A percentile compares a stretch with the other conserved stretches of the same genome.
phyloP scores from a whole-genome alignment of 2,888 invertebrate species.

The Druceiella hillmani region DNA sequence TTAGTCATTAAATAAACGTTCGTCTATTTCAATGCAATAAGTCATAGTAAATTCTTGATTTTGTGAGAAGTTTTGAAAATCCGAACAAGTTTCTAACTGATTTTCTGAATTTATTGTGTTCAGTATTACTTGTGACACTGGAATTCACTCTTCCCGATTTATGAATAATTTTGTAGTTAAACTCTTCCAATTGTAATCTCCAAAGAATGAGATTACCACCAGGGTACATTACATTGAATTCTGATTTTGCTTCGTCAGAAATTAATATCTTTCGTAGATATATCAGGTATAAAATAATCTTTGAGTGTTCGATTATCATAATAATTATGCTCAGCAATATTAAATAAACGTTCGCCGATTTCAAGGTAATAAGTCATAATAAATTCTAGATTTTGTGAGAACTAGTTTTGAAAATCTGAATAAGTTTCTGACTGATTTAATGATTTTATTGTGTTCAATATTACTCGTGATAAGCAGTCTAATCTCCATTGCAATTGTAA shows the following conservation, averaged over 20 bases:
- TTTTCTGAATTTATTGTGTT: not conserved
- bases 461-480: slow-evolving; percentile 16
- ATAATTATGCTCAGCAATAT: slow-evolving; percentile 4
- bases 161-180: slow-evolving; percentile 25
- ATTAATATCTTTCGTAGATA: slow-evolving; percentile 4
- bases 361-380: slow-evolving; percentile 2
- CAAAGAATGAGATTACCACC: slow-evolving; percentile 25
- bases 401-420: slow-evolving; percentile 4
- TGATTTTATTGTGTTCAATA: not conserved
- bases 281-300: slow-evolving; percentile 14
- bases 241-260: not conserved
- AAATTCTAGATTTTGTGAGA: not conserved
- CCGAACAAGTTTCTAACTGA: slow-evolving; percentile 1
- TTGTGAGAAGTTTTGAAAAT: slow-evolving; percentile 2
- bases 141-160: slow-evolving; percentile 24
- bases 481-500: slow-evolving; percentile 24
- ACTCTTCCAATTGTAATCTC: slow-evolving; percentile 27
- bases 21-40: slow-evolving; percentile 6
- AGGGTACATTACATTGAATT: too few species aligned
- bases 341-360: slow-evolving; percentile 4
- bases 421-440: slow-evolving; percentile 1
- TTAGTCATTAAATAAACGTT: not conserved
- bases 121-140: slow-evolving; percentile 6
- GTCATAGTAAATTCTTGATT: not conserved
- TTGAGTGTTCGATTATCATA: slow-evolving; percentile 17